These are phyloP conservation scores for Phaenicophaeus curvirostris DNA, from an alignment of 2,797 vertebrate species.

Conservation along the genomic window DNA sequence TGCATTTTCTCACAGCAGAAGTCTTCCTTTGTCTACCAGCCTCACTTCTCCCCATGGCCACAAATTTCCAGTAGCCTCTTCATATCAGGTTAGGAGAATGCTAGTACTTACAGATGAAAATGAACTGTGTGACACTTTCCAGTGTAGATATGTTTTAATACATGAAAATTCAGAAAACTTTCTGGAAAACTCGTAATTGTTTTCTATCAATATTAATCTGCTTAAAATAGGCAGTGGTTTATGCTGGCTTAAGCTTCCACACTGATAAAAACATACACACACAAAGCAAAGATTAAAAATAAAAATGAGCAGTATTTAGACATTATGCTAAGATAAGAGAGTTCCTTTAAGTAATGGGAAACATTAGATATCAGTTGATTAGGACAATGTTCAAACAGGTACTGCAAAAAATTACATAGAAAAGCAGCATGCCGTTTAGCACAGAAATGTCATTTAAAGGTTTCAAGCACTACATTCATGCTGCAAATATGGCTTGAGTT, in stretches of 20 bases:
- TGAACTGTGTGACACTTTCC: not conserved
- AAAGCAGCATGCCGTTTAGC: not conserved
- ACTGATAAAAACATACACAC: not conserved
- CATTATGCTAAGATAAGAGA: not conserved
- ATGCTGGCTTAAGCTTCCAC: not conserved
- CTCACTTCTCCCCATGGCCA: not conserved
- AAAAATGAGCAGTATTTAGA: not conserved
- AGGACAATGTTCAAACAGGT: not conserved
- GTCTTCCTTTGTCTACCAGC: not conserved
- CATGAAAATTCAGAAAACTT: not conserved
- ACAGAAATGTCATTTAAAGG: not conserved
- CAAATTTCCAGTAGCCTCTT: not conserved
- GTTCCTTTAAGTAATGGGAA: not conserved
- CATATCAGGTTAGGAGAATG: not conserved
- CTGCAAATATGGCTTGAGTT: constrained; percentile 13
- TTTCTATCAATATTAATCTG: not conserved
- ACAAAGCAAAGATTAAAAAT: not conserved
- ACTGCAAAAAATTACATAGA: constrained; percentile 10
- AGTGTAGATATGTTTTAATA: not conserved
- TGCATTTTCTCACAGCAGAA: not conserved
- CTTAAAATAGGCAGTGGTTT: not conserved
- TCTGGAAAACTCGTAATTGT: not conserved
- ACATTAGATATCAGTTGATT: not conserved
- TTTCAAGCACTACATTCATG: not conserved
- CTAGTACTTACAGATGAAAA: not conserved